Conservation (phyloP, 1,140 invertebrate species). For the Luehdorfia chinensis region DNA sequence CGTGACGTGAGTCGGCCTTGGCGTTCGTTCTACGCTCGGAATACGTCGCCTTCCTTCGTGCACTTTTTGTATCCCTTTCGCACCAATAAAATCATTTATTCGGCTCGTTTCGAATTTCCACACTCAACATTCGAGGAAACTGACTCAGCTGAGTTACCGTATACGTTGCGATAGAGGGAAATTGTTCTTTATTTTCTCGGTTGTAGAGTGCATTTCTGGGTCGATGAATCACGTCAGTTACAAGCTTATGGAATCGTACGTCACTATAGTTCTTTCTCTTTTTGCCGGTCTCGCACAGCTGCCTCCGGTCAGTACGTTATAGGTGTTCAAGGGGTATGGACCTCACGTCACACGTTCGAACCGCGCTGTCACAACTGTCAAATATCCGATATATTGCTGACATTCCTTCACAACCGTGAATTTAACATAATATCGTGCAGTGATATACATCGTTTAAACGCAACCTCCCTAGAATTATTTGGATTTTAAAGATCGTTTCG, state of each 20-base stretch:
- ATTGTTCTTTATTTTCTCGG: constrained; percentile 40
- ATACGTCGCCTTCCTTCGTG: constrained; percentile 33
- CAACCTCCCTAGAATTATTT: not conserved
- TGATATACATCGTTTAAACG: not conserved
- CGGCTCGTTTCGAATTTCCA: constrained; percentile 62
- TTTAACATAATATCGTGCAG: constrained; percentile 2
- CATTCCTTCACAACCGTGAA: constrained; percentile 2
- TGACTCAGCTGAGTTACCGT: constrained; percentile 55
- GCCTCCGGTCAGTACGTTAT: constrained; percentile 63
- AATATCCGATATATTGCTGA: constrained; percentile 21
- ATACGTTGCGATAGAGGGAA: constrained; percentile 20
- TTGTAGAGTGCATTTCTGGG: constrained; percentile 31
- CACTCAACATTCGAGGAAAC: constrained; percentile 61
- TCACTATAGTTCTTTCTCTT: constrained; percentile 68
- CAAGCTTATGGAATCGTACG: constrained; percentile 34
- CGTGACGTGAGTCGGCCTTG: constrained; percentile 67
- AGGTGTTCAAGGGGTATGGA: constrained; percentile 45
- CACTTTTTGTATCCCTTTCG: constrained; percentile 39
- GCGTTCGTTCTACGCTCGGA: constrained; percentile 46
- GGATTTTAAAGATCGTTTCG: constrained; percentile 6
- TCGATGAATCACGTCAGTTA: constrained; percentile 20
- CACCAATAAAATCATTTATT: constrained; percentile 50
- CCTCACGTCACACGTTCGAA: constrained; percentile 26
- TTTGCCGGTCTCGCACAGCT: constrained; percentile 60
- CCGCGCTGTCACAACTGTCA: constrained; percentile 31